These are phyloP conservation scores for Trypoxylon attenuatum DNA, from an alignment of 2,888 invertebrate species.

Conservation along the genomic window DNA sequence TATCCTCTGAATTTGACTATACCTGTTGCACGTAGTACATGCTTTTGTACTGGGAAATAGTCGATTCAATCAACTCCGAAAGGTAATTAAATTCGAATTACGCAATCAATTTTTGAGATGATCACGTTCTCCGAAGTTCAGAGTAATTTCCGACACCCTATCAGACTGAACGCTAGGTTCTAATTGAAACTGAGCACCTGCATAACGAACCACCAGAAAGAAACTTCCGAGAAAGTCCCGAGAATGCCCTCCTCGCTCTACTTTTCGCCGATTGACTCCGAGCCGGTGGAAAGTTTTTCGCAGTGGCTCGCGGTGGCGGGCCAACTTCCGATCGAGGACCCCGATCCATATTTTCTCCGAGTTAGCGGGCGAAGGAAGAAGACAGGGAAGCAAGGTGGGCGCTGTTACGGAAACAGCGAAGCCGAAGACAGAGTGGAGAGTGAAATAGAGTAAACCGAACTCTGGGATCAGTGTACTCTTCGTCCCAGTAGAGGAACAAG, in stretches of 20 bases:
- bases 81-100: too few species aligned
- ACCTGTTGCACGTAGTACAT: too few species aligned
- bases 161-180: too few species aligned
- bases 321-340: constrained; percentile 17
- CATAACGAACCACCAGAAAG: not conserved
- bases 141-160: too few species aligned
- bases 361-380: not conserved
- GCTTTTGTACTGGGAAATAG: too few species aligned
- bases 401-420: not conserved
- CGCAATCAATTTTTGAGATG: too few species aligned
- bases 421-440: not conserved
- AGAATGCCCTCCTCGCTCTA: not conserved
- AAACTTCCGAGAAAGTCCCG: not conserved
- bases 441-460: constrained; percentile 22
- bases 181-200: constrained; percentile 1
- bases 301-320: not conserved
- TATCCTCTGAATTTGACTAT: too few species aligned
- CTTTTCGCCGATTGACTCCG: not conserved
- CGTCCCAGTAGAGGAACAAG: constrained; percentile 21
- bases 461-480: constrained; percentile 17
- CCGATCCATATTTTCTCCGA: not conserved
- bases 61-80: too few species aligned
- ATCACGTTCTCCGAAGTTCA: too few species aligned
- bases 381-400: not conserved
- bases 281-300: not conserved